Conservation (phyloP, 2,888 invertebrate genomes). For the Perdita meconis region DNA sequence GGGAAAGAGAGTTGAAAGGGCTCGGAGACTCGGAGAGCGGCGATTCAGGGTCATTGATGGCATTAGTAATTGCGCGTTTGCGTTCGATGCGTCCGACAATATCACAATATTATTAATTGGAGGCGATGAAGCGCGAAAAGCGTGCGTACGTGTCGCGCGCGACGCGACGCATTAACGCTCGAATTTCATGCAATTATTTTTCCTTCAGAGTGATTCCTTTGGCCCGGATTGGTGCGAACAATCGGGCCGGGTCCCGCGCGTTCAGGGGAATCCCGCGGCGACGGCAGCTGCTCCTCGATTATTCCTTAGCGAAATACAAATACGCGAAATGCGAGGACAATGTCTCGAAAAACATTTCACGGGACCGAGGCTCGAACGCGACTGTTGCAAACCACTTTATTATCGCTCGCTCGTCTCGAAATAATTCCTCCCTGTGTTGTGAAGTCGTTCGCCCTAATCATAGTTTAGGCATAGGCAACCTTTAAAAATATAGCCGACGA, state of each 20-base stretch:
- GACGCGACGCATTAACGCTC: conserved; percentile 44
- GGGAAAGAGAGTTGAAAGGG: no score
- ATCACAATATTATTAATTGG: conserved; percentile 73
- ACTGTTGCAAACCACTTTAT: conserved; percentile 70
- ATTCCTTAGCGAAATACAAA: conserved; percentile 62
- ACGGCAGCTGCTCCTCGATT: conserved; percentile 75
- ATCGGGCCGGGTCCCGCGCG: conserved; percentile 64
- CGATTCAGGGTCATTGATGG: neutral
- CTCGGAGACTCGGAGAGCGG: no score
- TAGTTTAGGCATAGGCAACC: no score
- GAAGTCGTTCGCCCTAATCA: no score
- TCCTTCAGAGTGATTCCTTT: conserved; percentile 81
- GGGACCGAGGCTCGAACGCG: conserved; percentile 33
- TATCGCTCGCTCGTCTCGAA: conserved; percentile 59
- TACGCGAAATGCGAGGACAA: conserved; percentile 62
- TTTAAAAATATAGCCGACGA: no score
- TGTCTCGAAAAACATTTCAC: conserved; percentile 60
- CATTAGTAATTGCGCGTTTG: no score
- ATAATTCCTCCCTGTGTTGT: conserved; percentile 36
- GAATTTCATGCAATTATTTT: conserved; percentile 80
- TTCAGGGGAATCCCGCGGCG: conserved; percentile 74
- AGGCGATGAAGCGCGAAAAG: conserved; percentile 47
- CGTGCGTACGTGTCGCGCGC: conserved; percentile 48
- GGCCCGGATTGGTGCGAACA: conserved; percentile 81
- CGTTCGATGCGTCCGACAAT: conserved; percentile 19